Evolutionary conservation across 2,888 invertebrate genomes (phyloP).

Genomic region (Sipha maydis): DNA sequence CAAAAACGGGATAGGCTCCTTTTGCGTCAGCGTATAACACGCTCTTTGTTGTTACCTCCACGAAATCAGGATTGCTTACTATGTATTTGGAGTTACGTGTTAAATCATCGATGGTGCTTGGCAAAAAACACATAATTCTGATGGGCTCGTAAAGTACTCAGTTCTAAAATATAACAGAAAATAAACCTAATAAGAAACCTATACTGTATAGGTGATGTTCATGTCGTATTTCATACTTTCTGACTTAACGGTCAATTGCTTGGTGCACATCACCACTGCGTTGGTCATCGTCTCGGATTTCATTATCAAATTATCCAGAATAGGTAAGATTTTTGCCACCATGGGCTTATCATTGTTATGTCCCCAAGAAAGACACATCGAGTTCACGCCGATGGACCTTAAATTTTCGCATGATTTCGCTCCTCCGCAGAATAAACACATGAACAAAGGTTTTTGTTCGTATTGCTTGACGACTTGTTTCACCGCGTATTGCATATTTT

Average conservation of each 20-base stretch:
- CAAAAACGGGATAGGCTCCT: conserved; percentile 67
- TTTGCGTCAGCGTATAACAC: conserved; percentile 65
- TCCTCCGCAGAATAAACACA: conserved; percentile 36
- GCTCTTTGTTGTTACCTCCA: conserved; percentile 67
- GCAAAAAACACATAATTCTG: conserved; percentile 18
- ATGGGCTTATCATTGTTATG: not conserved
- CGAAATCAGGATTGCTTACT: conserved; percentile 65
- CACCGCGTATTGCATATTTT: conserved; percentile 21
- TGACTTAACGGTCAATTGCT: not conserved
- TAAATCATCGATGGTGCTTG: conserved; percentile 44
- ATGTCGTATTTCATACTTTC: not conserved
- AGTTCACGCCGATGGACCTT: not conserved
- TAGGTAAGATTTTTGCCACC: not conserved
- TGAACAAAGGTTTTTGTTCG: conserved; percentile 8
- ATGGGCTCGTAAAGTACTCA: not conserved
- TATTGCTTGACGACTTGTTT: not conserved
- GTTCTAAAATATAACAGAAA: conserved; percentile 2
- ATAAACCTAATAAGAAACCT: not conserved
- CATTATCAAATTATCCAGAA: conserved; percentile 14
- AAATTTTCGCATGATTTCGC: conserved; percentile 20
- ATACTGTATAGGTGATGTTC: too few species aligned
- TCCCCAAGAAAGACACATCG: conserved; percentile 38
- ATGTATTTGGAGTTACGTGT: conserved; percentile 1
- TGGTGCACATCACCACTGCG: conserved; percentile 31
- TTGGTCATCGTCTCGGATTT: not conserved